Conservation (phyloP, 2,113 vertebrate genomes). For the Sapajus apella region DNA sequence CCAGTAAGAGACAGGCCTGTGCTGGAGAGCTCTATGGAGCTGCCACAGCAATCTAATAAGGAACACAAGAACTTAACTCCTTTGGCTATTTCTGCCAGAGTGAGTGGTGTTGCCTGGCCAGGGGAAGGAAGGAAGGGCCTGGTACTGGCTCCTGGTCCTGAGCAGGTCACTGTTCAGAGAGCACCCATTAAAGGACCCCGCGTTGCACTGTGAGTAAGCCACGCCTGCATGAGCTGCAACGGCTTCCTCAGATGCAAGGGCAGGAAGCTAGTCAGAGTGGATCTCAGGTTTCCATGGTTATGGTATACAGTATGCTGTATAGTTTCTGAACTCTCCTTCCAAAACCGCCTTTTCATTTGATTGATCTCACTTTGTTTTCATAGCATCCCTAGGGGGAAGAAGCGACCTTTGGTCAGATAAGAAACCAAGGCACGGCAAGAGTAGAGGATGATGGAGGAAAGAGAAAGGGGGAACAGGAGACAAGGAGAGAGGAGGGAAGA, state of each 20-base stretch:
- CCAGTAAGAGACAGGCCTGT: too few relatives aligned
- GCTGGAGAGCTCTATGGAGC: background rate
- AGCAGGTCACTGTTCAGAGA: background rate
- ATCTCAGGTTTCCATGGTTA: rapidly evolving
- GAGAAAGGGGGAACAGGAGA: background rate
- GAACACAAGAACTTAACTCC: background rate
- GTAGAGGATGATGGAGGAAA: too few relatives aligned
- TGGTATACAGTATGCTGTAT: rapidly evolving
- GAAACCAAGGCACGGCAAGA: background rate
- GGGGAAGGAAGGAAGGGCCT: background rate
- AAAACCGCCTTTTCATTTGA: rapidly evolving
- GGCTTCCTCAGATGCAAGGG: background rate
- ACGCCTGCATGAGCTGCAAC: too few relatives aligned
- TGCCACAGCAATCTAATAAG: background rate
- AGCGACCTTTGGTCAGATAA: background rate
- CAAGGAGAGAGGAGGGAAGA: background rate
- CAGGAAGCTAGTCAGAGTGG: rapidly evolving
- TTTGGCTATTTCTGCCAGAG: background rate
- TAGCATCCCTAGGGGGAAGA: background rate
- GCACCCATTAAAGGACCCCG: background rate
- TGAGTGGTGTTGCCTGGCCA: background rate
- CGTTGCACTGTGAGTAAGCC: background rate
- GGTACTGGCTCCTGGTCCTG: background rate
- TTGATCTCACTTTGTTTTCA: background rate
- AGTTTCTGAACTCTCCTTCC: background rate